These are phyloP conservation scores for Ligdia adustata DNA, from an alignment of 2,888 invertebrate species.

Conservation along the genomic window DNA sequence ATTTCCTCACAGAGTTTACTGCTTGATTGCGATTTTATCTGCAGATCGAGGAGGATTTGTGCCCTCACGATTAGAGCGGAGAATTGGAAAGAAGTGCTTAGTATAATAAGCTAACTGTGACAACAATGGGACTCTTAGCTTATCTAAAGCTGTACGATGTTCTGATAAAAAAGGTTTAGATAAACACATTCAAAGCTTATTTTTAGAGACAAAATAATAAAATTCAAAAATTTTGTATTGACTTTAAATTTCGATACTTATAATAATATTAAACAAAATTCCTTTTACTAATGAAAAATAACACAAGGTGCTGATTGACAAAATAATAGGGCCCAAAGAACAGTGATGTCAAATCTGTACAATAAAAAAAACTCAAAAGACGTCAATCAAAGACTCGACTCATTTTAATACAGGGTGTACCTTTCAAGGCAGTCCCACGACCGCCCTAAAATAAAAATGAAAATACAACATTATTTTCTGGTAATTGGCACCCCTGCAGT, in stretches of 20 bases:
- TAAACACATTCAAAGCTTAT: too few species aligned
- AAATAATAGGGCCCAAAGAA: slow-evolving; percentile 46
- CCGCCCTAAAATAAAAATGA: slow-evolving; percentile 82
- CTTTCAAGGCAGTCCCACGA: slow-evolving; percentile 80
- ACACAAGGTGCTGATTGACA: slow-evolving; percentile 37
- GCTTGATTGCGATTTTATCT: slow-evolving; percentile 82
- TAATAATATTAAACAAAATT: background rate
- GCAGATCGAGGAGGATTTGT: slow-evolving; percentile 68
- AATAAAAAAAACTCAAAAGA: slow-evolving; percentile 68
- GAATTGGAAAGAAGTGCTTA: slow-evolving; percentile 35
- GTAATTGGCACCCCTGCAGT: slow-evolving; percentile 82
- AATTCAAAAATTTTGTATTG: too few species aligned
- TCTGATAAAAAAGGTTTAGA: slow-evolving; percentile 2
- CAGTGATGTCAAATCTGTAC: slow-evolving; percentile 68
- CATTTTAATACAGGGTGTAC: slow-evolving; percentile 75
- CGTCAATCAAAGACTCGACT: slow-evolving; percentile 76
- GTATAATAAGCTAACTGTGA: slow-evolving; percentile 38
- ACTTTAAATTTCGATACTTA: too few species aligned
- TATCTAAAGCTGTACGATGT: slow-evolving; percentile 28
- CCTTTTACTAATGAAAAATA: too few species aligned
- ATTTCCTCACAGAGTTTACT: slow-evolving; percentile 63
- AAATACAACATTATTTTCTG: slow-evolving; percentile 79
- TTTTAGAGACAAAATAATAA: too few species aligned
- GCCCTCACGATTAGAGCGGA: slow-evolving; percentile 49
- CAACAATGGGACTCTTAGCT: slow-evolving; percentile 47